A percentile compares a stretch with the other conserved stretches of the same genome.
Evolutionary conservation across 37 sponge, comb jelly and placozoan species (phyloP).

Genomic region (Halisarca cf. caerulea): DNA sequence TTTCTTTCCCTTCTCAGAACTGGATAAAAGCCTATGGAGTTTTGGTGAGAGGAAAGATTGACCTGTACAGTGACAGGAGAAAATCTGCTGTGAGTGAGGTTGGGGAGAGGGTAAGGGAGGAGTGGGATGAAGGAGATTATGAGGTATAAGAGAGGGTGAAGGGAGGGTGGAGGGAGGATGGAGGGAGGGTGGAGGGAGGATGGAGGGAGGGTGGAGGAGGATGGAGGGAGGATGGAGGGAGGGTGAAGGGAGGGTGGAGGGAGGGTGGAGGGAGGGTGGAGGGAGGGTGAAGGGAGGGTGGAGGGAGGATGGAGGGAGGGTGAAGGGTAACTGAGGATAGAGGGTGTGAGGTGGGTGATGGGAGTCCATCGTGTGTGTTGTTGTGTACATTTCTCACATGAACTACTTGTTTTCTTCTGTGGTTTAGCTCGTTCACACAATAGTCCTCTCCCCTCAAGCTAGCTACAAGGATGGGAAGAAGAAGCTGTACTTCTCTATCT

Average conservation of each 20-base stretch:
- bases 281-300: too few relatives aligned
- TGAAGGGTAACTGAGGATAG: too few relatives aligned
- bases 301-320: too few relatives aligned
- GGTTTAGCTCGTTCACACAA: neutral
- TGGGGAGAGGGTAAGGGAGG: neutral
- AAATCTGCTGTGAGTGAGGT: neutral
- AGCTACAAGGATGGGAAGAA: constrained; percentile 9
- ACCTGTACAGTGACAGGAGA: neutral
- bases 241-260: too few relatives aligned
- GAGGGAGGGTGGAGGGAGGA: too few relatives aligned
- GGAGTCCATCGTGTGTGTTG: neutral
- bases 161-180: too few relatives aligned
- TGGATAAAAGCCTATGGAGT: constrained; percentile 11
- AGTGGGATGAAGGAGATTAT: too few relatives aligned
- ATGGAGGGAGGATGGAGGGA: too few relatives aligned
- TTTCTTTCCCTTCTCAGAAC: neutral
- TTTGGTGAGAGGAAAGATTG: neutral
- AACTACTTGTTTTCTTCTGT: neutral
- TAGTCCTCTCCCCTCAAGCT: neutral
- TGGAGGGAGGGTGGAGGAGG: too few relatives aligned
- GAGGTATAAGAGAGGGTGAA: too few relatives aligned
- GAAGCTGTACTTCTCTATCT: neutral
- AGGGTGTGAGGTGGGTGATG: too few relatives aligned
- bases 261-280: too few relatives aligned
- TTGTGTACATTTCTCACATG: neutral